Conservation (phyloP, 2,797 vertebrate genomes). For the Trachurus trachurus region DNA sequence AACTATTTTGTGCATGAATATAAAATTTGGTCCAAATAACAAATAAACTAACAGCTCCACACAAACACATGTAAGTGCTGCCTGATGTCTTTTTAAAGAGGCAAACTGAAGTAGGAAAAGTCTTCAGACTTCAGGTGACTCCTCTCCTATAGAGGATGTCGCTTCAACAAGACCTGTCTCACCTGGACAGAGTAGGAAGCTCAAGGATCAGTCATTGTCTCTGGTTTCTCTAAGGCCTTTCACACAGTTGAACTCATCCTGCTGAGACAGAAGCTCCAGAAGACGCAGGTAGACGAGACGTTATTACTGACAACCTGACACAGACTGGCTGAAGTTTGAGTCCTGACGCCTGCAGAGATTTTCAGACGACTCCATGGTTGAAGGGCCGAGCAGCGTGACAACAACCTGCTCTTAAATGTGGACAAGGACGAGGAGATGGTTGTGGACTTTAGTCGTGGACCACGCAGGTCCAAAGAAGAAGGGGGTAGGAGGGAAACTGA, state of each 20-base stretch:
- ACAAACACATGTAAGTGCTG: no score
- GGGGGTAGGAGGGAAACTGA: not conserved
- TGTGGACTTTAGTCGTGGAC: no score
- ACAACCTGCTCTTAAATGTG: no score
- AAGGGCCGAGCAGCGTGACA: no score
- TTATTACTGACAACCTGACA: not conserved
- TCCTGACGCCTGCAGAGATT: slow-evolving; percentile 2
- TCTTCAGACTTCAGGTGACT: not conserved
- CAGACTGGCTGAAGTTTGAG: not conserved
- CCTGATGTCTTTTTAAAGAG: no score
- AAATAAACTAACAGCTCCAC: not conserved
- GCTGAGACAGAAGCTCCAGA: not conserved
- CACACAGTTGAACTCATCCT: not conserved
- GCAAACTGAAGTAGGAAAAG: not conserved
- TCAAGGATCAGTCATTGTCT: not conserved
- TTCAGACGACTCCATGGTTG: not conserved
- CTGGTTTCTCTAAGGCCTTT: not conserved
- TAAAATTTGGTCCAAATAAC: not conserved
- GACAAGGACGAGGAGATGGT: no score
- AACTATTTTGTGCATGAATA: no score
- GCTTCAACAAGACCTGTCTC: no score
- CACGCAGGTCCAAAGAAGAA: no score
- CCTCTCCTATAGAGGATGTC: not conserved
- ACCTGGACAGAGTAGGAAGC: no score
- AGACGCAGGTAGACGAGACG: not conserved